These are phyloP conservation scores for Brachylomia viminalis DNA, from an alignment of 2,888 invertebrate species.

Conservation along the genomic window DNA sequence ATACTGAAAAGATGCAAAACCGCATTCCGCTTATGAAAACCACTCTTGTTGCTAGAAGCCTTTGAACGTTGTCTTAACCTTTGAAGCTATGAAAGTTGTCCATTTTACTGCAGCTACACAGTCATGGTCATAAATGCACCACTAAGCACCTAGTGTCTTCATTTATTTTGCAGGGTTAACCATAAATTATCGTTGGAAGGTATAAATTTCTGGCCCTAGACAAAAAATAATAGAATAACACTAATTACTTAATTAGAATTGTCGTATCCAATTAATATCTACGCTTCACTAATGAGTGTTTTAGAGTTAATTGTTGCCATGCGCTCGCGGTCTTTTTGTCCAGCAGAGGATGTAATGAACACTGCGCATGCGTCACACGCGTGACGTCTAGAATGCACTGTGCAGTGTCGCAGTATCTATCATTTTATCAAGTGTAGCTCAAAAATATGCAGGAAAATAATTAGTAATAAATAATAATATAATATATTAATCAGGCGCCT, in stretches of 20 bases:
- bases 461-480: too few relatives aligned
- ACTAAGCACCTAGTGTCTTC: not conserved
- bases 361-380: constrained; percentile 47
- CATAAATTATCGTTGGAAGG: not conserved
- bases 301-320: constrained; percentile 57
- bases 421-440: constrained; percentile 3
- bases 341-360: constrained; percentile 44
- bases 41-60: not conserved
- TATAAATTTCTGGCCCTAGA: not conserved
- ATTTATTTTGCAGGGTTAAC: not conserved
- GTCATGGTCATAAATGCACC: not conserved
- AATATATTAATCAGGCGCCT: not conserved
- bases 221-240: constrained; percentile 3
- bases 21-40: not conserved
- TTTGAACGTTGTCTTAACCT: not conserved
- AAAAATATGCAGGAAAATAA: not conserved
- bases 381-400: constrained; percentile 2
- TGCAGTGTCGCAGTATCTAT: constrained; percentile 1
- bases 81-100: not conserved
- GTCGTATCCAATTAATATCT: constrained; percentile 36
- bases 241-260: constrained; percentile 4
- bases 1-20: not conserved
- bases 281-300: constrained; percentile 52
- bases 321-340: constrained; percentile 49
- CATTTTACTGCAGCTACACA: not conserved